phyloP scores from a whole-genome alignment of 2,797 vertebrate genomes.

The Enteromius treurensis region DNA sequence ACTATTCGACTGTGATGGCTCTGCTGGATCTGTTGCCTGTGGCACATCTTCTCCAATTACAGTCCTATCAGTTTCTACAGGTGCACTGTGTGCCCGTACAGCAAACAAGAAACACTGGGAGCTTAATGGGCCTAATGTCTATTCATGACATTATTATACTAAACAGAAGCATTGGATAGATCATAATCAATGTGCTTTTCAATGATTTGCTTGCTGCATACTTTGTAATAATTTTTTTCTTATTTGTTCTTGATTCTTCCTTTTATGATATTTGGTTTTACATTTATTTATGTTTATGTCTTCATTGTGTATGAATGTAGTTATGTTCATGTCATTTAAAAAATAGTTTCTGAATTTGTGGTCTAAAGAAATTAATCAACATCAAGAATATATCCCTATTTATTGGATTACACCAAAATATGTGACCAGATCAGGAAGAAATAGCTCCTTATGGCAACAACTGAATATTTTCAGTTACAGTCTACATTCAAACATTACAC shows the following conservation, averaged over 20 bases:
- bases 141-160: neutral
- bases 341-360: neutral
- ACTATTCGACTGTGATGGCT: constrained; percentile 14
- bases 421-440: neutral
- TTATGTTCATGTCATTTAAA: neutral
- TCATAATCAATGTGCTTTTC: neutral
- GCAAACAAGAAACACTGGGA: constrained; percentile 28
- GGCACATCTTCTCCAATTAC: constrained; percentile 55
- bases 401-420: neutral
- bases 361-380: neutral
- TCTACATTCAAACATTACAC: neutral
- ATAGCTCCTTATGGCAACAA: neutral
- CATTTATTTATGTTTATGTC: neutral
- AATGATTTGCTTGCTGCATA: neutral
- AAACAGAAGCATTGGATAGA: neutral
- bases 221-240: neutral
- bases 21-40: constrained; percentile 27
- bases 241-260: neutral
- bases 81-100: constrained; percentile 10
- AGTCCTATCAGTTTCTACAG: constrained; percentile 37
- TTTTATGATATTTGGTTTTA: neutral
- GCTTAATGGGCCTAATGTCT: neutral
- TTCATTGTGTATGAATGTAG: neutral
- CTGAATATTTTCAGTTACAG: neutral
- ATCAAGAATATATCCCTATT: neutral